phyloP scores from a whole-genome alignment of 2,113 vertebrate genomes.

The Pelecanoides urinatrix region DNA sequence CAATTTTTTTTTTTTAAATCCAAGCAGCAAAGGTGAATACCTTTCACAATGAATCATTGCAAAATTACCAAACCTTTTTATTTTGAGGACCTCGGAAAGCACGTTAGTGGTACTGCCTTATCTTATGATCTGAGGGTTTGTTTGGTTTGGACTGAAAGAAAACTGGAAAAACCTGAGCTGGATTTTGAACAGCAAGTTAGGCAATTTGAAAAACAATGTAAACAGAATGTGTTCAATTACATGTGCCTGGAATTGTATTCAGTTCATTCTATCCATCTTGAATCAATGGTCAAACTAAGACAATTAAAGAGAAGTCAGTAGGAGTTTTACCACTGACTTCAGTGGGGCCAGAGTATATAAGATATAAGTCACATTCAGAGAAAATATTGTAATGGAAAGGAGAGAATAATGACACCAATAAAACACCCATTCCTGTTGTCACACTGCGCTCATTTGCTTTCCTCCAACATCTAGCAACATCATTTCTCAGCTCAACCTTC shows the following conservation, averaged over 20 bases:
- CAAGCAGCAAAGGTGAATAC: slow-evolving; percentile 54
- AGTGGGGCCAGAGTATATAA: background rate
- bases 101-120: slow-evolving; percentile 3
- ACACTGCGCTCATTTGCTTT: background rate
- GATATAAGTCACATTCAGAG: background rate
- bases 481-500: background rate
- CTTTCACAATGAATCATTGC: slow-evolving; percentile 62
- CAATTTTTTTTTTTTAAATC: background rate
- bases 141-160: slow-evolving; percentile 50
- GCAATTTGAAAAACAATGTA: slow-evolving; percentile 32
- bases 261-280: background rate
- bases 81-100: slow-evolving; percentile 27
- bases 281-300: background rate
- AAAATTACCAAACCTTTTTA: slow-evolving; percentile 43
- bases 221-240: slow-evolving; percentile 8
- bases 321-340: background rate
- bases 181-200: slow-evolving; percentile 58
- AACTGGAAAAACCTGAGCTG: slow-evolving; percentile 37
- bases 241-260: background rate
- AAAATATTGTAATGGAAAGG: background rate
- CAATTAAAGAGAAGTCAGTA: background rate
- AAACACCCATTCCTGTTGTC: background rate
- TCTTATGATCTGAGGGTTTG: slow-evolving; percentile 24
- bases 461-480: background rate
- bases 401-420: background rate